A percentile compares a stretch with the other conserved stretches of the same genome.
phyloP scores from a whole-genome alignment of 2,797 vertebrate species.

The Selene dorsalis region DNA sequence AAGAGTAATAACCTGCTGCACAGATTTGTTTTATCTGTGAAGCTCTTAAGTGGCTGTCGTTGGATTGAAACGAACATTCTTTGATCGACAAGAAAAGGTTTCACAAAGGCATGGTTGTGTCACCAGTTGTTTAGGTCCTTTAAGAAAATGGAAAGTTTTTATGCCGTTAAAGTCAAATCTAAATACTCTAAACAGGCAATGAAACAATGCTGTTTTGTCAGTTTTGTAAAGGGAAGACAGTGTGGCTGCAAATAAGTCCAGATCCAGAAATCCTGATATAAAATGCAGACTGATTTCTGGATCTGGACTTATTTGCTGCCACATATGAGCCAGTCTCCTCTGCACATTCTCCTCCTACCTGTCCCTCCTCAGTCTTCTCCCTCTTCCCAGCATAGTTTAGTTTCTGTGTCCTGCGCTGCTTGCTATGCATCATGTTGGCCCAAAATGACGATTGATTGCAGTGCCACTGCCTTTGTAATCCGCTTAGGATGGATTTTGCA shows the following conservation, averaged over 20 bases:
- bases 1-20: too few species aligned
- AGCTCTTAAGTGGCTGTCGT: not conserved
- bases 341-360: constrained; percentile 37
- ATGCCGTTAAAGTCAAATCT: not conserved
- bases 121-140: rapidly evolving
- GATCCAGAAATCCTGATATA: not conserved
- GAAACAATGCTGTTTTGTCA: not conserved
- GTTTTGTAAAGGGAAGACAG: not conserved
- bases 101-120: not conserved
- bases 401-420: constrained; percentile 64
- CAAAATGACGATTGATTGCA: constrained; percentile 83
- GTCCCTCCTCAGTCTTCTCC: constrained; percentile 38
- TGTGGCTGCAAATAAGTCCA: not conserved
- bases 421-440: constrained; percentile 78
- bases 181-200: not conserved
- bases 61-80: not conserved
- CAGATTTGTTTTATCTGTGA: too few species aligned
- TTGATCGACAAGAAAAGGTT: not conserved
- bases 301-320: not conserved
- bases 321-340: not conserved
- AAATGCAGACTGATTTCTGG: too few species aligned
- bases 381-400: constrained; percentile 50
- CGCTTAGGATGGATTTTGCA: constrained; percentile 85
- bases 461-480: constrained; percentile 82
- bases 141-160: not conserved